Percentiles rank a stretch among this genome's conserved stretches.
phyloP scores from a whole-genome alignment of 2,797 vertebrate species.

The Hoplostethus atlanticus region DNA sequence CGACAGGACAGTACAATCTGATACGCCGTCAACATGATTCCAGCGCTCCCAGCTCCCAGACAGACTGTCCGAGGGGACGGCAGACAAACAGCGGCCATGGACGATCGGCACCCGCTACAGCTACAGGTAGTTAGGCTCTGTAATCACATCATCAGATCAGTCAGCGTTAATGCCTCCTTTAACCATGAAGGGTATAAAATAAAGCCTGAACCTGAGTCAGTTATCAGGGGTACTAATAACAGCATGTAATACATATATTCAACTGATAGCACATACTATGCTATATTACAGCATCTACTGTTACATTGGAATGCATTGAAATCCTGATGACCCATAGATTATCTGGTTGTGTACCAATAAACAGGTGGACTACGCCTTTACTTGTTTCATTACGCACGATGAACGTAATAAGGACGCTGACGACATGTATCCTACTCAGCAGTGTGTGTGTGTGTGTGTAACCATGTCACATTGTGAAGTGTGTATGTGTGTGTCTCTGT shows the following conservation, averaged over 20 bases:
- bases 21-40: constrained; percentile 76
- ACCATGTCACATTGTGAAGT: constrained; percentile 6
- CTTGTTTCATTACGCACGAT: too few species aligned
- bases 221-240: neutral
- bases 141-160: neutral
- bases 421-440: too few species aligned
- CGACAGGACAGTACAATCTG: constrained; percentile 73
- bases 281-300: neutral
- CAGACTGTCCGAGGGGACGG: constrained; percentile 13
- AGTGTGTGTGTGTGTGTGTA: constrained; percentile 9
- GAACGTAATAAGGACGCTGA: too few species aligned
- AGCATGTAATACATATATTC: neutral
- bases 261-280: neutral
- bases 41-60: constrained; percentile 49
- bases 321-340: too few species aligned
- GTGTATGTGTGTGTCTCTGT: constrained; percentile 3
- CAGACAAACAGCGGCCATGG: constrained; percentile 36
- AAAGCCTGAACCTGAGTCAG: neutral
- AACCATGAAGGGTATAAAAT: neutral
- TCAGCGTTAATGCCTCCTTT: neutral
- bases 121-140: constrained; percentile 26
- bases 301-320: too few species aligned
- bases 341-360: too few species aligned
- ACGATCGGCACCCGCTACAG: constrained; percentile 20
- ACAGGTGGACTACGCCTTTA: too few species aligned